These are phyloP conservation scores for Ivindomyrus marchei DNA, from an alignment of 2,113 vertebrate species.

Conservation along the genomic window DNA sequence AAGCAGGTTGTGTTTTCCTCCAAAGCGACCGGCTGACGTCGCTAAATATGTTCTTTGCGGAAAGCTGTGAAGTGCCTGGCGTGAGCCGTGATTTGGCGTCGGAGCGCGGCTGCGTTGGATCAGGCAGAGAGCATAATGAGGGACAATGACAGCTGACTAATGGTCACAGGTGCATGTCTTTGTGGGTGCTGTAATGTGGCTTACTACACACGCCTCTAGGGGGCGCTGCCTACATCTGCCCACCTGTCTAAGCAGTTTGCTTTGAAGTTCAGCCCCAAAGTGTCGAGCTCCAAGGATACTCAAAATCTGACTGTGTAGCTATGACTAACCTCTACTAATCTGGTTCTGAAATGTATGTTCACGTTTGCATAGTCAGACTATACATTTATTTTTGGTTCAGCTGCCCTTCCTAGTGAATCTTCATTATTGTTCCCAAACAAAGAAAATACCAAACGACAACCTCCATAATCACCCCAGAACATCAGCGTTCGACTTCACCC, in stretches of 20 bases:
- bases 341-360: neutral
- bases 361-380: neutral
- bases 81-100: neutral
- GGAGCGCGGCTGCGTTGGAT: neutral
- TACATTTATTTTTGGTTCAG: neutral
- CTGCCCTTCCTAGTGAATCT: neutral
- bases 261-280: neutral
- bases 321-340: neutral
- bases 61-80: constrained; percentile 21
- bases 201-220: constrained; percentile 6
- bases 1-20: constrained; percentile 14
- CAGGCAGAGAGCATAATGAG: neutral
- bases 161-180: constrained; percentile 3
- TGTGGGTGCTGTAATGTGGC: constrained; percentile 13
- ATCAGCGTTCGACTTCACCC: neutral
- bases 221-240: constrained; percentile 21
- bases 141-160: neutral
- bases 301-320: neutral
- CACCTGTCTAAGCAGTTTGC: neutral
- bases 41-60: constrained; percentile 13
- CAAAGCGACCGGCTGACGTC: neutral
- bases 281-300: neutral
- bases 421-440: neutral
- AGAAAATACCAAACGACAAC: neutral
- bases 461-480: neutral